A percentile compares a stretch with the other conserved stretches of the same genome.
These are phyloP conservation scores for Aphodius sticticus DNA, from an alignment of 2,888 invertebrate species.

Conservation along the genomic window DNA sequence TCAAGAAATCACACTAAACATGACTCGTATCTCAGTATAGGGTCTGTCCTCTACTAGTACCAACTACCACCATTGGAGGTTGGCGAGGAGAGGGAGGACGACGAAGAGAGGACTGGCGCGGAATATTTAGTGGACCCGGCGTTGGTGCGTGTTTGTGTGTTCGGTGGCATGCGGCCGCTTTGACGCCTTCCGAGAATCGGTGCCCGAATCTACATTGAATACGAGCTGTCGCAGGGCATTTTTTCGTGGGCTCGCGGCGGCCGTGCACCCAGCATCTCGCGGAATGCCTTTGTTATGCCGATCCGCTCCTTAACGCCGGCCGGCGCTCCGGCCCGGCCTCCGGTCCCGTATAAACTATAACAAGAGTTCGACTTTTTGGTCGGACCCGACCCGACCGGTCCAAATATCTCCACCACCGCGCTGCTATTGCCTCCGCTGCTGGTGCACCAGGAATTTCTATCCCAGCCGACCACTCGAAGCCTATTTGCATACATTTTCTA, in stretches of 20 bases:
- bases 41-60: too few relatives aligned
- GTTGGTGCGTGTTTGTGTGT: slow-evolving; percentile 6
- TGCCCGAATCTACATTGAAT: slow-evolving; percentile 52
- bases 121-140: neutral
- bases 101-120: neutral
- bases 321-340: slow-evolving; percentile 21
- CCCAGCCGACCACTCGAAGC: neutral
- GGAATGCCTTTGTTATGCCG: slow-evolving; percentile 27
- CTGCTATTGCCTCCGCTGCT: neutral
- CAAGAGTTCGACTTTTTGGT: neutral
- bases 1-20: too few relatives aligned
- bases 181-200: slow-evolving; percentile 57
- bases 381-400: slow-evolving; percentile 4
- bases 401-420: neutral
- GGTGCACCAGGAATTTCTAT: neutral
- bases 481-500: neutral
- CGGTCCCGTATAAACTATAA: neutral
- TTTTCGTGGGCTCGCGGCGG: neutral
- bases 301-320: slow-evolving; percentile 22
- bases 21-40: too few relatives aligned
- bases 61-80: too few relatives aligned
- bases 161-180: slow-evolving; percentile 51
- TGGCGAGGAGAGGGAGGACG: too few relatives aligned
- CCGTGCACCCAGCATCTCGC: slow-evolving; percentile 16
- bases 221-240: slow-evolving; percentile 39